Conservation (phyloP, 2,888 invertebrate species). For the Oligia latruncula region DNA sequence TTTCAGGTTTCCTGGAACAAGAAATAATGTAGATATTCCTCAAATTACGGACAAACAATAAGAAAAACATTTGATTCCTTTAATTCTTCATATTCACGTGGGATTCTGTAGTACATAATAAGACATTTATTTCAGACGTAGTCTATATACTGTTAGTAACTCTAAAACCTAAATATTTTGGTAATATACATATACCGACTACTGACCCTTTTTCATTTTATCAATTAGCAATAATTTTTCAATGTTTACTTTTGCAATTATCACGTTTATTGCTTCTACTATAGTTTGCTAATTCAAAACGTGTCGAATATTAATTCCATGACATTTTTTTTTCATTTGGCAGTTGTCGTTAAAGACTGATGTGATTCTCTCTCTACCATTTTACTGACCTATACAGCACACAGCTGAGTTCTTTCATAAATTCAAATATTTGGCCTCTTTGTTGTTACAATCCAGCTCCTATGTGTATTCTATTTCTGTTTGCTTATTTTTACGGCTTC, state of each 20-base stretch:
- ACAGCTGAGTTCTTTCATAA: slow-evolving; percentile 31
- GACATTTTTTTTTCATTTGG: background rate
- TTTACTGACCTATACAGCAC: background rate
- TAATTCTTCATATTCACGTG: slow-evolving; percentile 4
- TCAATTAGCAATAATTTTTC: slow-evolving; percentile 25
- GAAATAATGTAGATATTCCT: background rate
- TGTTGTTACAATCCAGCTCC: slow-evolving; percentile 12
- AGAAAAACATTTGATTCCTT: slow-evolving; percentile 1
- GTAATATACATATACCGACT: background rate
- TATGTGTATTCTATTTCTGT: slow-evolving; percentile 41
- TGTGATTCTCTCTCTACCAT: background rate
- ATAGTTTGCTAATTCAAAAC: background rate
- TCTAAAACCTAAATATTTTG: slow-evolving; percentile 15
- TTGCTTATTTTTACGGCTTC: slow-evolving; percentile 45
- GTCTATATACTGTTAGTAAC: too few relatives aligned
- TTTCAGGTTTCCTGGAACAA: slow-evolving; percentile 20
- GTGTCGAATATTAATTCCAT: background rate
- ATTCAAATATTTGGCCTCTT: slow-evolving; percentile 35
- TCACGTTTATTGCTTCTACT: background rate
- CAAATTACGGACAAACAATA: slow-evolving; percentile 15
- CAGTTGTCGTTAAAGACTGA: background rate
- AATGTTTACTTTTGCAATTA: slow-evolving; percentile 16
- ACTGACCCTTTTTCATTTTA: slow-evolving; percentile 16
- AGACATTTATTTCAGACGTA: too few relatives aligned
- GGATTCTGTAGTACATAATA: background rate